phyloP scores from a whole-genome alignment of 2,888 invertebrate species.

The Stegana nigrithorax region DNA sequence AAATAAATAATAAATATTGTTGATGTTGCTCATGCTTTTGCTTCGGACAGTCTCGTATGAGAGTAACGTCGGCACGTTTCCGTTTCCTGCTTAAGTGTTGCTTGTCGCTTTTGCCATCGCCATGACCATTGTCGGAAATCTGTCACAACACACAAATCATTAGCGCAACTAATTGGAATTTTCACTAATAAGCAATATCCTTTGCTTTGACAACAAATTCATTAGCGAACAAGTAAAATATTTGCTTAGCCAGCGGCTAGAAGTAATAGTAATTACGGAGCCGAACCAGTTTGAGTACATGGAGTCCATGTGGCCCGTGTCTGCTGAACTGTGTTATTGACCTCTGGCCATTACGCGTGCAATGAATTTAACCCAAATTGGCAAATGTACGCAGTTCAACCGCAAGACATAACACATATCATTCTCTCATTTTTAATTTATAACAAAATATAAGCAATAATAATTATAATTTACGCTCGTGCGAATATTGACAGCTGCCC shows the following conservation, averaged over 20 bases:
- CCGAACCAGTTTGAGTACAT: too few relatives aligned
- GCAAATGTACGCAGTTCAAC: not conserved
- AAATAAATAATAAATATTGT: not conserved
- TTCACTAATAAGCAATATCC: conserved; percentile 2
- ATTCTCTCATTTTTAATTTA: conserved; percentile 6
- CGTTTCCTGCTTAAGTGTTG: not conserved
- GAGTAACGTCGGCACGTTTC: not conserved
- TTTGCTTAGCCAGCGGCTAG: too few relatives aligned
- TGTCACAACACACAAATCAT: not conserved
- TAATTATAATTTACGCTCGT: not conserved
- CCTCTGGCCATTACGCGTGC: not conserved
- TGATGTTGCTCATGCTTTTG: not conserved
- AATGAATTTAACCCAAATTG: not conserved
- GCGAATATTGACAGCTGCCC: conserved; percentile 18
- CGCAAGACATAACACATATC: not conserved
- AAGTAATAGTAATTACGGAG: too few relatives aligned
- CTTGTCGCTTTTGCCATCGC: too few relatives aligned
- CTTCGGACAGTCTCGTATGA: not conserved
- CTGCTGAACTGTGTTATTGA: not conserved
- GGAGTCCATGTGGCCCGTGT: too few relatives aligned
- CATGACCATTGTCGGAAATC: too few relatives aligned
- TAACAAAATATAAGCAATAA: not conserved
- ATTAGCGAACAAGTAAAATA: too few relatives aligned
- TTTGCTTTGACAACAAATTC: too few relatives aligned
- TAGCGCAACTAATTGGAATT: conserved; percentile 4